Evolutionary conservation across 1,140 invertebrate species (phyloP).

Genomic region (Mesaphorura yosii): DNA sequence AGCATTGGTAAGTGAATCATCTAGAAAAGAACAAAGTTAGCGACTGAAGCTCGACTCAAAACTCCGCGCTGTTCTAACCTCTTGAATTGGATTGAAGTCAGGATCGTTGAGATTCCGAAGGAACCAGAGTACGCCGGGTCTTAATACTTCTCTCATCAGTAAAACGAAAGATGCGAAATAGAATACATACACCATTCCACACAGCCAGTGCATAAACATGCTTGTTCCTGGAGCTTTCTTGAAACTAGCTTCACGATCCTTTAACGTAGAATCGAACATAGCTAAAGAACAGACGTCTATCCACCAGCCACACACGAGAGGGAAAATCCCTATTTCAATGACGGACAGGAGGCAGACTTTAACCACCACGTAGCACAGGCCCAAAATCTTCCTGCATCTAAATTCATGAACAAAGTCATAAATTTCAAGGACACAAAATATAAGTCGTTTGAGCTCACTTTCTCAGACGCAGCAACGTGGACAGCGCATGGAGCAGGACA

Average conservation of each 20-base stretch:
- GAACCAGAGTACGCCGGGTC: constrained; percentile 95
- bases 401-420: constrained; percentile 80
- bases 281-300: constrained; percentile 93
- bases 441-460: constrained; percentile 10
- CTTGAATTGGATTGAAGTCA: constrained; percentile 96
- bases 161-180: constrained; percentile 98
- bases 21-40: constrained; percentile 38
- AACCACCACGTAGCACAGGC: constrained; percentile 92
- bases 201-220: constrained; percentile 97
- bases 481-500: constrained; percentile 64
- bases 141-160: constrained; percentile 77
- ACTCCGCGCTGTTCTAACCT: constrained; percentile 37
- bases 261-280: constrained; percentile 83
- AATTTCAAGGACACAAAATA: constrained; percentile 38
- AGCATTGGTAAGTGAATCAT: constrained; percentile 96
- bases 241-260: constrained; percentile 70
- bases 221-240: constrained; percentile 82
- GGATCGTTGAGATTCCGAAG: constrained; percentile 94
- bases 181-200: constrained; percentile 99
- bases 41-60: not conserved
- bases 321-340: constrained; percentile 91
- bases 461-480: constrained; percentile 33
- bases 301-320: constrained; percentile 97
- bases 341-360: constrained; percentile 84
- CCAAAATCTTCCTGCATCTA: constrained; percentile 73